Base-by-base conservation (phyloP, 2,888 invertebrate genomes). In the Drosophila trichaetosa region DNA sequence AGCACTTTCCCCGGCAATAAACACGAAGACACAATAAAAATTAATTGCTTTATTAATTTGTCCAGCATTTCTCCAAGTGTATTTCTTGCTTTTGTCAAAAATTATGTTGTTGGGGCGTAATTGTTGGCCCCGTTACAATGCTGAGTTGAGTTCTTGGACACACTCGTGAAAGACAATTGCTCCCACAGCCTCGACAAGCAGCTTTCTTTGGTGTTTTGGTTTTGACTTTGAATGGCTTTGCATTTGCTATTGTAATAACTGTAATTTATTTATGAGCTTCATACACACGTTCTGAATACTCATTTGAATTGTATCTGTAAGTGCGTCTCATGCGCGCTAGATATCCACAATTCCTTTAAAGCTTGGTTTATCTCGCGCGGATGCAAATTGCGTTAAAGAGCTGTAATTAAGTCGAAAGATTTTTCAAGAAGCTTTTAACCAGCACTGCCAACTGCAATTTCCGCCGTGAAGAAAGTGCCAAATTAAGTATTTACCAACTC, bases 21-120 rank as follows among this genome's bases (percentile, higher is more conserved):
- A 48, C 65, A 16, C n/a, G 34, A 59, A 57, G 34, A 42, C 68
- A 51, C 60, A 48, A 53, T 74, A 49, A 63, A 49, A 62, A 48
- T 60, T 77, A 88, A 88, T 85, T 76, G 62, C 88, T 87, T 62
- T 73, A 86, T 89, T 80, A 78, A 89, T 83, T 68, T 53, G 58
- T 49, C 36, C 52, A 38, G 59, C 57, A 69, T 65, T 84, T 84
- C 69, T 80, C 53, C 21, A 83, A 82, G 84, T 84, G 84, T 66
- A 71, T 46, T 16, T 56, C n/a, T 11, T 46, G 59, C 60, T 54
- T 59, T 60, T 67, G 64, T 61, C 74, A 58, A 73, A 69, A 69
- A 83, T 78, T 63, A 82, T 80, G 80, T 80, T 82, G 89, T 77
- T 79, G 72, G 77, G 88, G 89, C 90, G 88, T 85, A 89, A 85